Evolutionary conservation across 2,113 vertebrate species (phyloP), one percentile per base, ranked within the genome.

Genomic region (Catharus fuscescens): DNA sequence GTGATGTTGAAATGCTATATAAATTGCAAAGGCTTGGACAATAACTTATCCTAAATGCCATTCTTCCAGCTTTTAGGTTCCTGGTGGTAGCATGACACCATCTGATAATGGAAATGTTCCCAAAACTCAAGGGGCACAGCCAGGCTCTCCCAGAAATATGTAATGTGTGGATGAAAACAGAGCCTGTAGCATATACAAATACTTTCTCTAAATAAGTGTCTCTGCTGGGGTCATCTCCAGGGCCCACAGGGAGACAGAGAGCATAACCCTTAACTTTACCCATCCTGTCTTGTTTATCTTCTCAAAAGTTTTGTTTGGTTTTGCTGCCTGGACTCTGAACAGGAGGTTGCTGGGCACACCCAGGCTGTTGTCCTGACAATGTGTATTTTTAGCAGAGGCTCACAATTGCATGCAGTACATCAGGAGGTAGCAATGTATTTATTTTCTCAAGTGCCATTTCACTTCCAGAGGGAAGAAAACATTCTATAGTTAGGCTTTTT

Each of bases 381-480:
- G 72, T 14, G 28, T 96, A 92, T 96, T 93, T 94, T 96, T 95
- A 96, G 90, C 71, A 67, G 79, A 59, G 44, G 56, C 9, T 90
- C 67, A 92, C 32, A 73, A 24, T 78, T 0, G 0, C n/a, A 25
- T 47, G 24, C 38, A 71, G 53, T 83, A 52, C 57, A 42, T 71
- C n/a, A 78, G 85, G 44, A 83, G 64, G 40, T 32, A 93, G 45
- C 45, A 80, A 76, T 0, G 1, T 40, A 24, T 80, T 92, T 92
- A 71, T 95, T 94, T 96, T 92, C 85, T 57, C 2, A 66, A 80
- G 25, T 83, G 65, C 60, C 48, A 42, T 82, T 88, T 92, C 18
- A 31, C 21, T 90, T 86, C 52, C 56, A 88, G 31, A 80, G 0
- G 17, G 47, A 71, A 93, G 67, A 93, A 93, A 70, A n/a, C 8